These are phyloP conservation scores for Silurus meridionalis DNA, from an alignment of 2,113 vertebrate species.

Conservation along the genomic window DNA sequence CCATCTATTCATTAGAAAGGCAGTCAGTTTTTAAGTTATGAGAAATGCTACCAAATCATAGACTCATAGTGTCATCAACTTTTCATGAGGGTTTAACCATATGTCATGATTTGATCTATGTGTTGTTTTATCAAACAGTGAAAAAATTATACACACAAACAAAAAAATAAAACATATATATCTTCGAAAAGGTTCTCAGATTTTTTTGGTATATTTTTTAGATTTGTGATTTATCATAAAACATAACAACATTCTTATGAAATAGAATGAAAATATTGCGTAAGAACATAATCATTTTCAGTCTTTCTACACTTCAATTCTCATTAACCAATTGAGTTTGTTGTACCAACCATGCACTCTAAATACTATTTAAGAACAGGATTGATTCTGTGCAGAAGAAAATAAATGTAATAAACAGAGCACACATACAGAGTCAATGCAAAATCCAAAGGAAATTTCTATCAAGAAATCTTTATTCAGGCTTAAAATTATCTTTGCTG, in stretches of 20 bases:
- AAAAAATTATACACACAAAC: background rate
- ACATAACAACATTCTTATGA: background rate
- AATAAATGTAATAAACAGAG: background rate
- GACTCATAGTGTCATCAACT: no score
- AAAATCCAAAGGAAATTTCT: conserved; percentile 52
- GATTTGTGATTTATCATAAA: background rate
- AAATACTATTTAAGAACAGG: background rate
- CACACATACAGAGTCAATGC: conserved; percentile 30
- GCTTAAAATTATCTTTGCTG: conserved; percentile 51
- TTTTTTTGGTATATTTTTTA: background rate
- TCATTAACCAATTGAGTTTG: background rate
- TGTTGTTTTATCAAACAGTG: background rate
- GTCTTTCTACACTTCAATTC: background rate
- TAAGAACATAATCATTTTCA: background rate
- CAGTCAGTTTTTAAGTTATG: background rate
- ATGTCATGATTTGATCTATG: background rate
- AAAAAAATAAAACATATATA: background rate
- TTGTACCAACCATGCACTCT: background rate
- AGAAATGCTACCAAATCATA: background rate
- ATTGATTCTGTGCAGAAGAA: background rate
- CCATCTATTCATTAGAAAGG: background rate
- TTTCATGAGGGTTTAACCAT: background rate
- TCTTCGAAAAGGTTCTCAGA: background rate
- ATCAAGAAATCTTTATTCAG: conserved; percentile 47
- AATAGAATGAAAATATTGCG: background rate